Base-by-base conservation (phyloP, 1,140 invertebrate genomes). In the Dendrolimus punctatus region DNA sequence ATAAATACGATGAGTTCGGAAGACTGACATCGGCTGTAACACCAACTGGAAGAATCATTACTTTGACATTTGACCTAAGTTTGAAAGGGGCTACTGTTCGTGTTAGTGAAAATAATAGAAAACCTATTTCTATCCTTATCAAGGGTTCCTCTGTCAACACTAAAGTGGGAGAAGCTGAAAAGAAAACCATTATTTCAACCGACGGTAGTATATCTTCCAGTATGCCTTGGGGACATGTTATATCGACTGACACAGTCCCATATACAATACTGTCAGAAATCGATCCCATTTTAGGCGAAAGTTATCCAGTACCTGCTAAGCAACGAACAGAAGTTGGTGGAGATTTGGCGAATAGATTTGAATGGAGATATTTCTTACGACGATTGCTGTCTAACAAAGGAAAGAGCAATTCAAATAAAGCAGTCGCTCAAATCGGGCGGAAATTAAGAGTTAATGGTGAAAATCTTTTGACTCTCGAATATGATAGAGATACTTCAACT, bases 1-100 rank as follows among this genome's bases (percentile, higher is more conserved):
- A 99, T 79, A 94, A 96, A 71, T 99, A 98, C 71, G 96, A 99
- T 73, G 94, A 96, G 71, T 98, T 98, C 80, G 97, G 97, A 8
- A 91, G 97, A 62, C 85, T 99, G 0, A 95, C 94, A 4, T 93
- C 93, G 5, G 95, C 96, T 4, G 94, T 98, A 0, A 97, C 96
- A 5, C 97, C 97, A 0, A 98, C 96, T 36, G 97, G 96, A 1
- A 93, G 95, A 86, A 92, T 96, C 2, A 94, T 96, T 41, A 93
- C 91, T 46, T 78, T 98, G 0, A 92, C 92, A 1, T 97, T 97
- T 71, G 95, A 97, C 80, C 82, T 97, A 9, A 96, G 94, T 71
- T 80, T 95, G 2, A 95, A 96, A 86, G 96, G 96, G 4, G 95
- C 96, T 0, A 93, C 93, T 8, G 95, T 97, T 0, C 93, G 93